These are phyloP conservation scores for Aphis craccivora DNA, from an alignment of 1,140 invertebrate genomes.

Conservation along the genomic window DNA sequence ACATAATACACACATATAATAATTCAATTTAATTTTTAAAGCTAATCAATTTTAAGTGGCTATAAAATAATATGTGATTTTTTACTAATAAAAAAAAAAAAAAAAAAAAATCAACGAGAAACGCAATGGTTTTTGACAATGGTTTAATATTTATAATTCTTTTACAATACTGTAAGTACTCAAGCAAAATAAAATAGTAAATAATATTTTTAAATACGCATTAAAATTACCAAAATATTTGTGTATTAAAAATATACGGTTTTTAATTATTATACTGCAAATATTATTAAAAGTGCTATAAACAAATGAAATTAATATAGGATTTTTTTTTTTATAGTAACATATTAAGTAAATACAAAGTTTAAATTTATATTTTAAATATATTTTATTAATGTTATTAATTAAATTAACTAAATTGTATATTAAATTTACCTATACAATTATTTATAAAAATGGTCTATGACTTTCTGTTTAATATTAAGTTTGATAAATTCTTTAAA, in stretches of 20 bases:
- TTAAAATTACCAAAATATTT: not conserved
- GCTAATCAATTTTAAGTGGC: not conserved
- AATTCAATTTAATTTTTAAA: not conserved
- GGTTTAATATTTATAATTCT: not conserved
- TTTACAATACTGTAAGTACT: not conserved
- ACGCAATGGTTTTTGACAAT: not conserved
- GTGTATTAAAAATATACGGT: not conserved
- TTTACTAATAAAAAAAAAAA: too few relatives aligned
- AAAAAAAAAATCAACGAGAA: not conserved
- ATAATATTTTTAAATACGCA: not conserved
- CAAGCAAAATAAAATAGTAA: not conserved
- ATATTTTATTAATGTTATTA: not conserved
- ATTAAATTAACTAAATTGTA: not conserved
- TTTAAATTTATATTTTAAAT: not conserved
- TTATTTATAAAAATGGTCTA: too few relatives aligned
- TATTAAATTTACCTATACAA: not conserved
- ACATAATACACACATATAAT: not conserved
- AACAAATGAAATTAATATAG: not conserved
- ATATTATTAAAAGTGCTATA: not conserved
- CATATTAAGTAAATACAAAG: not conserved
- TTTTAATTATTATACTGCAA: not conserved
- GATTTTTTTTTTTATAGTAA: not conserved
- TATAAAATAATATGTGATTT: not conserved
- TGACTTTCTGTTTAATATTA: too few relatives aligned
- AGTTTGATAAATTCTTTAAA: too few relatives aligned